Evolutionary conservation across 2,888 invertebrate species (phyloP), one percentile per base, ranked within the genome.

Genomic region (Macrosoma leucophasiata): DNA sequence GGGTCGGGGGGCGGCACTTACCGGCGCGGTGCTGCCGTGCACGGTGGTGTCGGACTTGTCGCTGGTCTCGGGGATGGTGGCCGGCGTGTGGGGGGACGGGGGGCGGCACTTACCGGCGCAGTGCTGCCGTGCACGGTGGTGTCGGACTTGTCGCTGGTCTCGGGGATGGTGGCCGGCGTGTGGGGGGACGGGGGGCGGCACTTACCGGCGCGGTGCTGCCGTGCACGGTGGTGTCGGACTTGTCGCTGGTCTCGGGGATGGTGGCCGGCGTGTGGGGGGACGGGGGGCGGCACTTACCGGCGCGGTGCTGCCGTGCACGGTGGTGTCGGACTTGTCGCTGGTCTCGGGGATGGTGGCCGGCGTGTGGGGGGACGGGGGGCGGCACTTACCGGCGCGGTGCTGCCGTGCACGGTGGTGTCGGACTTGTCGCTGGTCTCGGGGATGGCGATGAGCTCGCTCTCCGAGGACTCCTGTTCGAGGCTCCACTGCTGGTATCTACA

Each of bases 371-470:
- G n/a, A 7, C 2, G 21, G 4, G 10, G 14, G 13, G 12, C 8
- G 7, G 3, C 9, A 42, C 57, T 56, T 46, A 89, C 89, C 43
- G 89, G 89, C 3, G 89, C 87, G 27, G 88, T 88, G 54, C 92
- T 93, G 36, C 91, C 93, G 55, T 93, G 93, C 10, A 93, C 86
- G 1, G 93, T 94, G 56, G 93, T 93, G 60, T 94, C 94, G 9
- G 93, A 94, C 61, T 92, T 90, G 72, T 94, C 93, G 64, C 94
- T 94, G 23, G 85, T 85, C 81, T 96, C 95, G 8, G 95, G 95
- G 61, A 95, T 95, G 35, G 93, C 94, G 38, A 94, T 94, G 52
- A 96, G 76, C 70, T 95, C 95, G 32, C 94, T 94, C 72, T 96
- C 95, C 2, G 92, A 91, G 47, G 94, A 94, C 68, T 95, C 95